Evolutionary conservation across 2,113 vertebrate genomes (phyloP).

Genomic region (Choloepus hoffmanni): DNA sequence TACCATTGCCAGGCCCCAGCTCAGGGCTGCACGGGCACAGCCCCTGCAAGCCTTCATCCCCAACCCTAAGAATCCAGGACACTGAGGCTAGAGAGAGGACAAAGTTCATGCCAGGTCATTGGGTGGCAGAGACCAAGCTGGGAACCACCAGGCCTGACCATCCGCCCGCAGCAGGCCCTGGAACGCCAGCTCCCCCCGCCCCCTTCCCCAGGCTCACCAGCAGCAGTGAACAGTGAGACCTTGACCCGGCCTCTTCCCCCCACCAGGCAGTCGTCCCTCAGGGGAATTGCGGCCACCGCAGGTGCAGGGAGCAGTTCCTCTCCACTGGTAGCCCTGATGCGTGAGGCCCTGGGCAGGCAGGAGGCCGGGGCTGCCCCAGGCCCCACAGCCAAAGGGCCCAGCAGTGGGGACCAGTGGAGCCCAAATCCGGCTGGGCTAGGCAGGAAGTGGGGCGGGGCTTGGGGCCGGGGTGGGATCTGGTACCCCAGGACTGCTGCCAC

Average conservation of each 20-base stretch:
- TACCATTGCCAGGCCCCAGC: too few species aligned
- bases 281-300: constrained; percentile 72
- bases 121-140: background rate
- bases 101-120: background rate
- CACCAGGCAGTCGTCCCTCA: background rate
- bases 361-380: background rate
- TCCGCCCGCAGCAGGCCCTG: background rate
- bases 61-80: background rate
- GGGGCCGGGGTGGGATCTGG: constrained; percentile 39
- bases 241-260: background rate
- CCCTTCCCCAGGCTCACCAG: background rate
- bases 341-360: background rate
- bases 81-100: background rate
- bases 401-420: constrained; percentile 55
- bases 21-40: background rate
- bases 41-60: background rate
- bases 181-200: background rate
- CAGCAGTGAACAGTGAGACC: background rate
- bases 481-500: background rate
- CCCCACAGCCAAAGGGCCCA: background rate
- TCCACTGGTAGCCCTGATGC: background rate
- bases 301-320: constrained; percentile 66
- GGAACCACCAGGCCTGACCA: background rate
- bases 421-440: constrained; percentile 68
- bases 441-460: constrained; percentile 75